A percentile compares a stretch with the other conserved stretches of the same genome.
Conservation (phyloP, 2,797 vertebrate genomes). For the Xiphophorus birchmanni region DNA sequence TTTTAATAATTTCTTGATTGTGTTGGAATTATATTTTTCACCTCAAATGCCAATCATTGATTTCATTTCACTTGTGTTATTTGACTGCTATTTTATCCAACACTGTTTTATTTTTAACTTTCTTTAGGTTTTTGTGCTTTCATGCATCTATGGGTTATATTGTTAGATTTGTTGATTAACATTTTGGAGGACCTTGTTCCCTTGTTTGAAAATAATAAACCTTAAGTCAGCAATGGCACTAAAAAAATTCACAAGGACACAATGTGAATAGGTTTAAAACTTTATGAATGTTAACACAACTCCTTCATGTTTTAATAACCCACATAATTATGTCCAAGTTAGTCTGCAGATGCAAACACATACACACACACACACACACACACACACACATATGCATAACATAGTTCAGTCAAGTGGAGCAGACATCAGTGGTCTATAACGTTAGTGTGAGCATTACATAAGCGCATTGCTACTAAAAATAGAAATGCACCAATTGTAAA, state of each 20-base stretch:
- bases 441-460: slow-evolving; percentile 72
- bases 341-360: slow-evolving; percentile 31
- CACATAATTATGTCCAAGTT: slow-evolving; percentile 24
- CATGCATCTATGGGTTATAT: neutral
- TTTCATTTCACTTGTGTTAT: neutral
- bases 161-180: neutral
- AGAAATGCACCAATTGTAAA: slow-evolving; percentile 77
- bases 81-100: too few species aligned
- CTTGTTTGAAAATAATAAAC: neutral
- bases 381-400: slow-evolving; percentile 24
- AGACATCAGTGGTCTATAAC: slow-evolving; percentile 76
- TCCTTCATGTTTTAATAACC: neutral
- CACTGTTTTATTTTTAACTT: neutral
- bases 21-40: neutral
- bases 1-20: neutral
- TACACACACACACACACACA: slow-evolving; percentile 15
- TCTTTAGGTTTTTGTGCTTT: neutral
- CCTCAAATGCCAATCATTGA: neutral
- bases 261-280: neutral
- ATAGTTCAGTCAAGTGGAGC: slow-evolving; percentile 65
- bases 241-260: neutral
- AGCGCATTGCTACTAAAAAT: slow-evolving; percentile 74
- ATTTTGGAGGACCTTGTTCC: neutral
- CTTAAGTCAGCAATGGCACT: neutral
- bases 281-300: neutral